phyloP scores from a whole-genome alignment of 2,888 invertebrate species.

The Furcula furcula region DNA sequence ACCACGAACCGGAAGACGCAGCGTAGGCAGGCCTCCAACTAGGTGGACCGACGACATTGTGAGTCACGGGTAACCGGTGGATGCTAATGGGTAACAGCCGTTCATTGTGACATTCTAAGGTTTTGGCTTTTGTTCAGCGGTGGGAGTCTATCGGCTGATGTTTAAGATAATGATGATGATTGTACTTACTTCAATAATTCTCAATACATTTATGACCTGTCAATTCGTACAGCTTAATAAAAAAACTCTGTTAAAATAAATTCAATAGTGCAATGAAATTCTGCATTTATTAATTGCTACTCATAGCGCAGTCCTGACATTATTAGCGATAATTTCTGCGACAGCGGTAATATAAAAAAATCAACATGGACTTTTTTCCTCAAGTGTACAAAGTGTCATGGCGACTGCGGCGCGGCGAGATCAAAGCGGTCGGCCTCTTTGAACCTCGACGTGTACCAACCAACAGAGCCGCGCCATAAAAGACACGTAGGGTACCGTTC shows the following conservation, averaged over 20 bases:
- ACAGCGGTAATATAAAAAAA: constrained; percentile 37
- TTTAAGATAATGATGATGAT: no score
- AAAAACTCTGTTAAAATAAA: constrained; percentile 15
- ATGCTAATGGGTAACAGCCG: no score
- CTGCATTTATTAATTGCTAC: constrained; percentile 10
- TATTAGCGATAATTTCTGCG: constrained; percentile 31
- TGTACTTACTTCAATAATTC: background rate
- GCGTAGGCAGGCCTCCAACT: no score
- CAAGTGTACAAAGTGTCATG: constrained; percentile 43
- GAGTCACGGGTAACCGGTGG: no score
- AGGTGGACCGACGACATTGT: no score
- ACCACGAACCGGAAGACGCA: no score
- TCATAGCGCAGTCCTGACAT: constrained; percentile 29
- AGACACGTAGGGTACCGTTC: constrained; percentile 45
- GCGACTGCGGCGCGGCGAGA: constrained; percentile 53
- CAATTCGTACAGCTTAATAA: background rate
- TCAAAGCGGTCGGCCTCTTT: constrained; percentile 62
- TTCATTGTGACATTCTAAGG: no score
- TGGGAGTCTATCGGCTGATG: no score
- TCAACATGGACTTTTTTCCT: constrained; percentile 36
- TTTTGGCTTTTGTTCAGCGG: no score
- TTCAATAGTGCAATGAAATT: constrained; percentile 18
- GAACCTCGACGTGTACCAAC: constrained; percentile 50
- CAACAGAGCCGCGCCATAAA: constrained; percentile 50
- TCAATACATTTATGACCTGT: background rate